phyloP scores from a whole-genome alignment of 2,797 vertebrate species.

The Smutsia gigantea region DNA sequence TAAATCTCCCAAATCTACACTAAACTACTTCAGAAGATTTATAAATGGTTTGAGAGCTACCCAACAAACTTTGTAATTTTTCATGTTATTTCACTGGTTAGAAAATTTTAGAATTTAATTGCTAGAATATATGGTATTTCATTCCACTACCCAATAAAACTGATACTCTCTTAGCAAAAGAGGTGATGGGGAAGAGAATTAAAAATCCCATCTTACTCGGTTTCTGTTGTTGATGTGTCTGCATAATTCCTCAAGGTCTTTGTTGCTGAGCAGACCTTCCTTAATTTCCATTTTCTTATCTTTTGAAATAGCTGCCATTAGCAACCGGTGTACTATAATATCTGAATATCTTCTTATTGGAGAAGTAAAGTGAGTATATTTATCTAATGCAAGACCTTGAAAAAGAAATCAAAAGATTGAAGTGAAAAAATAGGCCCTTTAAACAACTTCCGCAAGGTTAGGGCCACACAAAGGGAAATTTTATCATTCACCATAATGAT shows the following conservation, averaged over 20 bases:
- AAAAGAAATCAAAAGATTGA: background rate
- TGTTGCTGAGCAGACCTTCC: constrained; percentile 85
- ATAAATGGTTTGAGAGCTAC: background rate
- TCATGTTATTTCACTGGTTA: background rate
- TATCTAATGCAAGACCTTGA: constrained; percentile 94
- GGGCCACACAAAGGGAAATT: background rate
- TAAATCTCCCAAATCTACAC: background rate
- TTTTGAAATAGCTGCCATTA: constrained; percentile 88
- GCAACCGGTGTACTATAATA: constrained; percentile 93
- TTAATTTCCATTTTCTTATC: constrained; percentile 79
- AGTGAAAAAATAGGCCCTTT: background rate
- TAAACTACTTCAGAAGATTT: background rate
- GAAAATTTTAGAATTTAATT: background rate
- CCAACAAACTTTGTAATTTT: background rate
- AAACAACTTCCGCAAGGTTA: background rate
- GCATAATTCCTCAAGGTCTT: constrained; percentile 92
- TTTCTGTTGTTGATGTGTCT: constrained; percentile 95
- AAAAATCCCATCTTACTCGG: constrained; percentile 86
- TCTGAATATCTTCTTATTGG: constrained; percentile 98
- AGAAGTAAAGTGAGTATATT: constrained; percentile 98
- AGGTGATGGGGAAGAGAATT: background rate
- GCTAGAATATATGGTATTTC: background rate
- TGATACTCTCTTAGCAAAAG: background rate
- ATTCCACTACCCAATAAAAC: background rate
- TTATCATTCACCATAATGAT: constrained; percentile 91